A percentile compares a stretch with the other conserved stretches of the same genome.
Conservation (phyloP, 2,888 invertebrate species). For the Pammene fasciana region DNA sequence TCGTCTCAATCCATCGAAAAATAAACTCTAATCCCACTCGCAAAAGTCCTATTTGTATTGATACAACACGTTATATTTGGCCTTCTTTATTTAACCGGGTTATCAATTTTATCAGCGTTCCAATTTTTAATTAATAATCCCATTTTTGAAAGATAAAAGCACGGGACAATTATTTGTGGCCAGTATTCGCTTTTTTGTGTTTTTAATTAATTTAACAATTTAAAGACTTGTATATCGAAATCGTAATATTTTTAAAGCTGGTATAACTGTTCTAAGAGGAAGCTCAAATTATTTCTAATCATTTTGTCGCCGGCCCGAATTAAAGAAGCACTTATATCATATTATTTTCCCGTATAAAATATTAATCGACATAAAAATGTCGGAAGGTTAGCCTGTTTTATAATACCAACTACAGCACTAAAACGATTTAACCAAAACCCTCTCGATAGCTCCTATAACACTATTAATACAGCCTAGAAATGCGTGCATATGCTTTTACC, state of each 20-base stretch:
- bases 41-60: neutral
- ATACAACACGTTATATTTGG: neutral
- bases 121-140: slow-evolving; percentile 38
- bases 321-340: too few species aligned
- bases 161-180: slow-evolving; percentile 20
- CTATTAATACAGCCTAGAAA: slow-evolving; percentile 1
- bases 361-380: too few species aligned
- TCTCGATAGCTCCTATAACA: neutral
- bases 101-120: slow-evolving; percentile 35
- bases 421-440: neutral
- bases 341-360: too few species aligned
- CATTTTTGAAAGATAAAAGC: slow-evolving; percentile 27
- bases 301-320: too few species aligned
- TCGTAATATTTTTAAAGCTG: too few species aligned
- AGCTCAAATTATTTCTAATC: neutral
- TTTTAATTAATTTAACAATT: neutral
- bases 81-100: neutral
- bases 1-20: neutral
- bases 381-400: neutral
- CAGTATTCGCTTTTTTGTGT: slow-evolving; percentile 8
- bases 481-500: neutral
- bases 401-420: neutral
- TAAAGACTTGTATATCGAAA: too few species aligned
- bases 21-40: neutral
- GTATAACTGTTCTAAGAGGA: too few species aligned